Conservation (phyloP, 2,113 vertebrate genomes). For the Scartelaos histophorus region DNA sequence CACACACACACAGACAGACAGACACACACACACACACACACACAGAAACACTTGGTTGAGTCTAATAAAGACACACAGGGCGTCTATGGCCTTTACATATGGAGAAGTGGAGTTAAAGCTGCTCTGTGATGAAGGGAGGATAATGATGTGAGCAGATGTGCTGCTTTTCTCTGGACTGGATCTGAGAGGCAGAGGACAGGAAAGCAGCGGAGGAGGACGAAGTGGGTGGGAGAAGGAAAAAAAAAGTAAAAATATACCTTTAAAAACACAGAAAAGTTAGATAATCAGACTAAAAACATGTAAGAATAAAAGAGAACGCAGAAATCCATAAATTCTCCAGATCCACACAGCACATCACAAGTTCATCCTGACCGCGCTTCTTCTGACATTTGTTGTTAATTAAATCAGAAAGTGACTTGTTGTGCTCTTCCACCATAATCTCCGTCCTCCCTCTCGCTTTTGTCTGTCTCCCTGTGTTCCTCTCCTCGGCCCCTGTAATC, state of each 20-base stretch:
- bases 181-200: slow-evolving; percentile 29
- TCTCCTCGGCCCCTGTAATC: neutral
- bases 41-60: slow-evolving; percentile 1
- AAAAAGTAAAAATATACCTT: no score
- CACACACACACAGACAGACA: neutral
- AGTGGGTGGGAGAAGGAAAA: no score
- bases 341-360: no score
- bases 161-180: slow-evolving; percentile 43
- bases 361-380: no score
- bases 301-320: no score
- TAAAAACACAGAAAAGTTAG: no score
- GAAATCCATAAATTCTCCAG: no score
- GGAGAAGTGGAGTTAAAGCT: neutral
- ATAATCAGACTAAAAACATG: no score
- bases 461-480: no score
- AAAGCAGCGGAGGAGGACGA: slow-evolving; percentile 7
- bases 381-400: neutral
- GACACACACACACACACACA: neutral
- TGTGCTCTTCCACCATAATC: neutral
- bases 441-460: no score
- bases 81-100: slow-evolving; percentile 39
- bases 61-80: slow-evolving; percentile 35
- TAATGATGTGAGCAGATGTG: slow-evolving; percentile 55
- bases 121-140: slow-evolving; percentile 5
- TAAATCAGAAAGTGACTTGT: neutral